phyloP scores from a whole-genome alignment of 2,797 vertebrate species.

The Karalla daura region DNA sequence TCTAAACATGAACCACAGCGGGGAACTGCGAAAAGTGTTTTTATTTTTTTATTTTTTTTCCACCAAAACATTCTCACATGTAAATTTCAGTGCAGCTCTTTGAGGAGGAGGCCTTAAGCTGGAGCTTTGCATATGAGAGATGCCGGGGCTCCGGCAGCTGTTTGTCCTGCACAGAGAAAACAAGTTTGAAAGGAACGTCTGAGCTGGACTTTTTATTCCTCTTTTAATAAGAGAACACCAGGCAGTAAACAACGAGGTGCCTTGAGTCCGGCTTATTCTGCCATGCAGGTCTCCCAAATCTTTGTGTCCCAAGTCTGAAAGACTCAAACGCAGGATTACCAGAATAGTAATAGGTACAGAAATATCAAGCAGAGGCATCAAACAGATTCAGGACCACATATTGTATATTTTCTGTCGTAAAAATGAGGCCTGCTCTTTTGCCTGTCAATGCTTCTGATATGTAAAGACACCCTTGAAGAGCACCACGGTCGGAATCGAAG shows the following conservation, averaged over 20 bases:
- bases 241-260: slow-evolving; percentile 26
- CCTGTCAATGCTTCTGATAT: too few relatives aligned
- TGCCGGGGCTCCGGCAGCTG: slow-evolving; percentile 1
- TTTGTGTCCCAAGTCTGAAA: too few relatives aligned
- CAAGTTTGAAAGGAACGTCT: slow-evolving; percentile 26
- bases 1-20: neutral
- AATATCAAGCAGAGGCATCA: too few relatives aligned
- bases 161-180: slow-evolving; percentile 29
- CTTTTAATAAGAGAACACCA: slow-evolving; percentile 7
- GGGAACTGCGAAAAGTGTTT: neutral
- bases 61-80: neutral
- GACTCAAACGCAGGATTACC: too few relatives aligned
- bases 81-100: neutral
- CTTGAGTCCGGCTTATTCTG: slow-evolving; percentile 1
- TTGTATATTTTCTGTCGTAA: too few relatives aligned
- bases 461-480: too few relatives aligned
- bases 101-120: too few relatives aligned
- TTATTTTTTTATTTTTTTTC: neutral
- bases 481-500: too few relatives aligned
- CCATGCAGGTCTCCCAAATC: slow-evolving; percentile 9
- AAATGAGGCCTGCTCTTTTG: too few relatives aligned
- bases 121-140: neutral
- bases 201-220: slow-evolving; percentile 4
- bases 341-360: too few relatives aligned
- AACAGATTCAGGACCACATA: too few relatives aligned